Evolutionary conservation across 2,113 vertebrate genomes (phyloP), one percentile per base, ranked within the genome.

Genomic region (Sialia sialis): DNA sequence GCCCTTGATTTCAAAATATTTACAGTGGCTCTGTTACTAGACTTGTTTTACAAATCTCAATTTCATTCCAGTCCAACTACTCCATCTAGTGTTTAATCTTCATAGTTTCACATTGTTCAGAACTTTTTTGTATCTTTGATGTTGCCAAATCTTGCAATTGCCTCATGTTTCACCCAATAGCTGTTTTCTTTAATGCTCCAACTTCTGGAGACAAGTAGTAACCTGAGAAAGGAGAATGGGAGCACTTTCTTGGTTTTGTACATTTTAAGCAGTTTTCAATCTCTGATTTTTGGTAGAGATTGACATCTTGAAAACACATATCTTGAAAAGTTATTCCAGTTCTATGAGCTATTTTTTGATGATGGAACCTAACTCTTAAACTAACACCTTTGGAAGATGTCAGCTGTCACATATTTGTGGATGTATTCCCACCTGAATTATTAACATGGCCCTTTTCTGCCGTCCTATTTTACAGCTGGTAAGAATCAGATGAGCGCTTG

Each of bases 31-130:
- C 64, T 69, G 55, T 88, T 86, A 81, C 63, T 58, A 49, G 74
- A 62, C 7, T 16, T 72, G 58, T 20, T 89, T 66, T 63, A 68
- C 8, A 54, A 76, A 76, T 64, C 60, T n/a, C 29, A 25, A 4
- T 79, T 91, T 94, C 51, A 91, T 91, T 84, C 90, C 66, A 59
- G 87, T 91, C 83, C 94, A 93, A 96, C 84, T 90, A 63, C 96
- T 79, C 95, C 96, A 97, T 75, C 97, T 97, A 94, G 95, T 73
- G 96, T 94, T 81, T 90, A 51, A 56, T 73, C 38, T 54, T 76
- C 54, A 87, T 16, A 52, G 19, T 75, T 90, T 79, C 90, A 87
- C n/a, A 38, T 29, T 41, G 36, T 36, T 90, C 59, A 77, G 70
- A 88, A 80, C 3, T 7, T 32, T 20, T 68, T 39, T 51, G 5